Evolutionary conservation across 2,888 invertebrate species (phyloP), one percentile per base, ranked within the genome.

Genomic region (Perizoma affinitatum): DNA sequence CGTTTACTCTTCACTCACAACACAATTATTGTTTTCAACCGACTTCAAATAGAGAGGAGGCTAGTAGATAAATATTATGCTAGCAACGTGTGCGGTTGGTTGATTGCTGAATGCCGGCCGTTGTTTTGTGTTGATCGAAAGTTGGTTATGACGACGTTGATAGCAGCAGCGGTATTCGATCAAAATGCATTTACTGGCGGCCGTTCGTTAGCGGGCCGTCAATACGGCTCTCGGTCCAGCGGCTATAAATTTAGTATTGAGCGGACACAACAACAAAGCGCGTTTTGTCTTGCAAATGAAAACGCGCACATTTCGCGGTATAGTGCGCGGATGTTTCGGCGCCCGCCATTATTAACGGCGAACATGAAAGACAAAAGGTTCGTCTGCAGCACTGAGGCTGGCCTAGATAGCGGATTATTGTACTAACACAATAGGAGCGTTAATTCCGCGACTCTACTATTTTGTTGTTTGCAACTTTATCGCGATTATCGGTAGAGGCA

Each of bases 281-380:
- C 88, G 92, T 92, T 92, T 92, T 92, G 91, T 92, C 91, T 92
- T 92, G 91, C 91, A 92, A 92, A 92, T 92, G 91, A 92, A 92
- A 92, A 91, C 90, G 91, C 91, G 90, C 90, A 90, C 90, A 92
- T 91, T 92, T 91, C 90, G 91, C 91, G 90, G 91, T 86, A 91
- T 92, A 91, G 91, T 91, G 87, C 90, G 88, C 90, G 88, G 90
- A 89, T 91, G 91, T 92, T 91, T 91, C 91, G 91, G 91, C 83
- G 91, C 87, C 88, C 90, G 90, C 89, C 90, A 91, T 91, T 91
- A 91, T 91, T 91, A 91, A 91, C 91, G 88, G 90, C 88, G 91
- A 91, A 91, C 91, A 92, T 91, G 92, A 90, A 90, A 92, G 92
- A 92, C 92, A 92, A 92, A 92, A 92, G 92, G 90, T 90, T 90